phyloP scores from a whole-genome alignment of 2,113 vertebrate genomes.

The Oryctolagus cuniculus region DNA sequence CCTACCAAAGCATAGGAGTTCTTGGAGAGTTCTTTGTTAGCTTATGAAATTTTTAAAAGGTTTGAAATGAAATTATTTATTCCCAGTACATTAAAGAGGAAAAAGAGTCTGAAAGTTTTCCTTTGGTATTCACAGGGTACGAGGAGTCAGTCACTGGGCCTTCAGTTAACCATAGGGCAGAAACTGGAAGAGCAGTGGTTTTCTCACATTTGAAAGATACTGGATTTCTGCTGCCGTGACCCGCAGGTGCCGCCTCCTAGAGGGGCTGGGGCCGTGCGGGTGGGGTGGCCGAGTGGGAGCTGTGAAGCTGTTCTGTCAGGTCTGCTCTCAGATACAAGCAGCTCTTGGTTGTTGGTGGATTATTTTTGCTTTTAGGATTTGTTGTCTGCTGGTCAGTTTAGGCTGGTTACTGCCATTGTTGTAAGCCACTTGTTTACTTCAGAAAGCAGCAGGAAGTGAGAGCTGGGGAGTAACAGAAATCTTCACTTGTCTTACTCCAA shows the following conservation, averaged over 20 bases:
- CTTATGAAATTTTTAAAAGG: constrained; percentile 50
- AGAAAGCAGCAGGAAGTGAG: constrained; percentile 21
- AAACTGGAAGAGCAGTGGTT: neutral
- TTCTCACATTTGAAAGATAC: constrained; percentile 21
- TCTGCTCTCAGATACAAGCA: neutral
- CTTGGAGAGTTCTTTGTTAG: neutral
- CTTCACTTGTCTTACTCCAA: constrained; percentile 46
- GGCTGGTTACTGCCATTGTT: constrained; percentile 39
- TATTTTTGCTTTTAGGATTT: constrained; percentile 51
- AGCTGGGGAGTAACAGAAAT: constrained; percentile 45
- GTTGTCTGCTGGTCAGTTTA: constrained; percentile 40
- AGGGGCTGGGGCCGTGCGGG: neutral
- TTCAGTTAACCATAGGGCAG: neutral
- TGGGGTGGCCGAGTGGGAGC: neutral
- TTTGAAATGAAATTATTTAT: constrained; percentile 47
- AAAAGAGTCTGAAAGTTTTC: neutral
- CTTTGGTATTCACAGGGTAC: neutral
- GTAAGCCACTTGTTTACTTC: constrained; percentile 44
- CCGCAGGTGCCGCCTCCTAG: neutral
- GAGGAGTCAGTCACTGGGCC: constrained; percentile 9
- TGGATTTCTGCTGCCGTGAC: neutral
- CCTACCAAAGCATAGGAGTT: neutral
- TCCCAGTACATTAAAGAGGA: neutral
- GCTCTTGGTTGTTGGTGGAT: constrained; percentile 8
- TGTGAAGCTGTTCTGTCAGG: neutral